Conservation (phyloP, 2,888 invertebrate species). For the Didymodactylos carnosus region DNA sequence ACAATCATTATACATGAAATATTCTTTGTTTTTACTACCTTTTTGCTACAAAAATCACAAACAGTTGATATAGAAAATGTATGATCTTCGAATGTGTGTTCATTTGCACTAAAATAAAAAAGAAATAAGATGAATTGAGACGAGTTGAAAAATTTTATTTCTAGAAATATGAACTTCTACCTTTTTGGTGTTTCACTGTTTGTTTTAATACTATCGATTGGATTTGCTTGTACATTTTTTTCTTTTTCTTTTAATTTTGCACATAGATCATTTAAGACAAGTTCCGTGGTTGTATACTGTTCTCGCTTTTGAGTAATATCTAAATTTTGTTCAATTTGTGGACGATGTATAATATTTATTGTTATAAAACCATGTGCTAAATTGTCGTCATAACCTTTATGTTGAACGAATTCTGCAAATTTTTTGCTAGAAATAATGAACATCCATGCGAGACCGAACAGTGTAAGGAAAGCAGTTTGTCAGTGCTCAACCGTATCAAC, state of each 20-base stretch:
- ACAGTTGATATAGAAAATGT: background rate
- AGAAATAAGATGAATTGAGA: too few relatives aligned
- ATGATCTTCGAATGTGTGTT: background rate
- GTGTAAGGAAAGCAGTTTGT: too few relatives aligned
- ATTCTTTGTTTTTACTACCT: too few relatives aligned
- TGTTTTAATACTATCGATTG: background rate
- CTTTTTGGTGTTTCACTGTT: background rate
- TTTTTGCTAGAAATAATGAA: background rate
- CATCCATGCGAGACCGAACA: too few relatives aligned
- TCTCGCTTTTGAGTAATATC: background rate
- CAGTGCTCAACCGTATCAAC: too few relatives aligned
- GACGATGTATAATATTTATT: background rate
- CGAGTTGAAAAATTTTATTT: background rate
- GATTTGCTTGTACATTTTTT: background rate
- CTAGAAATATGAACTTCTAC: background rate
- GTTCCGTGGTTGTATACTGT: background rate
- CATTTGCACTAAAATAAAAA: background rate
- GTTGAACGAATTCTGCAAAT: background rate
- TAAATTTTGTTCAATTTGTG: background rate
- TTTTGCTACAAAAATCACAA: background rate
- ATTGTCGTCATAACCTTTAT: background rate
- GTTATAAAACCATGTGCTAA: background rate
- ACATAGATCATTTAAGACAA: background rate
- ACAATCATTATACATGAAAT: too few relatives aligned
- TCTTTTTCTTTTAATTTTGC: background rate